A percentile compares a stretch with the other conserved stretches of the same genome.
Evolutionary conservation across 1,140 invertebrate species (phyloP).

Genomic region (Prorops nasuta): DNA sequence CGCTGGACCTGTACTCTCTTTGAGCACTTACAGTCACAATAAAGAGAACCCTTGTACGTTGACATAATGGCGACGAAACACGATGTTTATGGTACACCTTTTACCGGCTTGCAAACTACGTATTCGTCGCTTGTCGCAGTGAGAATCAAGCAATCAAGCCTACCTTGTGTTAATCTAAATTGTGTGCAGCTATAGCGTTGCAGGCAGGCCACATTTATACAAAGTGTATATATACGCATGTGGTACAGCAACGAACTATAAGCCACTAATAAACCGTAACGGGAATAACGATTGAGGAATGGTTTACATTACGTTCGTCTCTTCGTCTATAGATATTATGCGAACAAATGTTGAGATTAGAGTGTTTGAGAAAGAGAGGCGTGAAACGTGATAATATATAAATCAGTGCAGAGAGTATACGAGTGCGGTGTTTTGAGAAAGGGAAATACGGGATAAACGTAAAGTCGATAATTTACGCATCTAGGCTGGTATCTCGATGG

Average conservation of each 20-base stretch:
- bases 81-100: constrained; percentile 17
- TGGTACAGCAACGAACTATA: no score
- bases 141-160: constrained; percentile 21
- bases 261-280: no score
- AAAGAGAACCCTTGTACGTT: constrained; percentile 8
- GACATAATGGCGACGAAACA: constrained; percentile 22
- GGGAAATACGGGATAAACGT: constrained; percentile 22
- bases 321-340: no score
- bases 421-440: no score
- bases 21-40: constrained; percentile 2
- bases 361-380: not conserved
- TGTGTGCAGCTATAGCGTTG: no score
- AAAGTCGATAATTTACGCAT: constrained; percentile 48
- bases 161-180: constrained; percentile 3
- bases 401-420: no score
- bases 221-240: no score
- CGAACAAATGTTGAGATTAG: no score
- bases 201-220: no score
- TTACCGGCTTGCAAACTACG: constrained; percentile 16
- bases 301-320: no score
- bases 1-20: constrained; percentile 13
- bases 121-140: constrained; percentile 5
- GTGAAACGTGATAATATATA: no score
- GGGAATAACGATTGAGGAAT: no score
- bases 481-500: constrained; percentile 36